Base-by-base conservation (phyloP, 2,888 invertebrate species). In the Cyrtodaria siliqua region DNA sequence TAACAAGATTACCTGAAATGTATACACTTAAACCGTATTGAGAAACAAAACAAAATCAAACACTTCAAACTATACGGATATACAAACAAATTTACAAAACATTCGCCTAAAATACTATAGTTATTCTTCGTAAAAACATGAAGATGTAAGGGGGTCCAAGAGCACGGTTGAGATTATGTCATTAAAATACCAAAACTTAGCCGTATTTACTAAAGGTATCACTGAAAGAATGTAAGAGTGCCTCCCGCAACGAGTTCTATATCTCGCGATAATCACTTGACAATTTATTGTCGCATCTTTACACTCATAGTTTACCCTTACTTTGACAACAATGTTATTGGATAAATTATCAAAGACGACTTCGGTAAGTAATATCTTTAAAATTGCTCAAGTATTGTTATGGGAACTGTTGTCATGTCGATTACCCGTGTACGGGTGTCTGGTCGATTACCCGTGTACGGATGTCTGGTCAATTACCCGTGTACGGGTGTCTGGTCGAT, bases 161-260 rank as follows among this genome's bases (percentile, higher is more conserved):
- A 56, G 57, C 56, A 33, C 57, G 20, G 24, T 42, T 20, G 29
- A 61, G 70, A 62, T 70, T 70, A 70, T 71, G 71, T 74, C 74
- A 75, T 79, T 73, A 69, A 73, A 73, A 79, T 79, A 79, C 79
- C 79, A 59, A 53, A 63, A 20, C 44, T 62, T 55, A 27, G 33
- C 70, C 69, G 69, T 79, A 73, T 79, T 79, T 74, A 74, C 67
- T 49, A 59, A 74, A 27, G 59, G 74, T 67, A 74, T 74, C 61
- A 52, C 66, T 33, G 23, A 63, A 73, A 67, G 79, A 79, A 79
- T 79, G 66, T 57, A 12, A 50, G 50, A 27, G 59, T 40, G 71
- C 73, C 79, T 79, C 79, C 79, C 70, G 79, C 79, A 56, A 61
- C 52, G 73, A 33, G 20, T 44, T 6, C 16, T 52, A 20, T 18